These are phyloP conservation scores for Leucophora obtusa DNA, from an alignment of 2,888 invertebrate species.

Conservation along the genomic window DNA sequence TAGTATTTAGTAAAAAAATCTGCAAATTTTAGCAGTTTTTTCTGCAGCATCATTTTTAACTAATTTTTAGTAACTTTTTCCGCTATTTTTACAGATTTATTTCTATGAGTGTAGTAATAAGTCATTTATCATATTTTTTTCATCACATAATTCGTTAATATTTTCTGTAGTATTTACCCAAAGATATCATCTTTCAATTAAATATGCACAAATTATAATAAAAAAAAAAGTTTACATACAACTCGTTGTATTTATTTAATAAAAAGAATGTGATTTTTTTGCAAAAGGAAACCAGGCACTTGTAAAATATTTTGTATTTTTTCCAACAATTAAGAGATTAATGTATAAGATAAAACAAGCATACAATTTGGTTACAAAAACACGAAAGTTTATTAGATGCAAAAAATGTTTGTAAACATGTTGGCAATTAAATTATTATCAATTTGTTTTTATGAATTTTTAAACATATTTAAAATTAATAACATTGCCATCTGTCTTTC, in stretches of 20 bases:
- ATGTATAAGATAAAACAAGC: conserved; percentile 35
- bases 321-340: conserved; percentile 46
- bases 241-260: conserved; percentile 2
- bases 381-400: background rate
- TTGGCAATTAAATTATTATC: conserved; percentile 31
- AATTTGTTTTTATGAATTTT: conserved; percentile 1
- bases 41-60: too few species aligned
- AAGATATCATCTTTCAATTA: conserved; percentile 10
- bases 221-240: too few species aligned
- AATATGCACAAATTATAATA: conserved; percentile 18
- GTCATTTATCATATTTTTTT: conserved; percentile 1
- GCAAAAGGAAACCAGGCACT: conserved; percentile 2
- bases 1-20: too few species aligned
- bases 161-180: background rate
- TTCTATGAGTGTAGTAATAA: background rate
- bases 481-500: background rate
- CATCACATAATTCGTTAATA: conserved; percentile 19
- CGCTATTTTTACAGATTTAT: too few species aligned
- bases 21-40: too few species aligned
- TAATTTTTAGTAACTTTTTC: too few species aligned
- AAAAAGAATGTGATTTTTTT: conserved; percentile 1
- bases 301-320: background rate
- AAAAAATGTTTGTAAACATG: conserved; percentile 33
- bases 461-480: conserved; percentile 2
- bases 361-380: conserved; percentile 17